A percentile compares a stretch with the other conserved stretches of the same genome.
Conservation (phyloP, 2,797 vertebrate species). For the Lepus townsendii region DNA sequence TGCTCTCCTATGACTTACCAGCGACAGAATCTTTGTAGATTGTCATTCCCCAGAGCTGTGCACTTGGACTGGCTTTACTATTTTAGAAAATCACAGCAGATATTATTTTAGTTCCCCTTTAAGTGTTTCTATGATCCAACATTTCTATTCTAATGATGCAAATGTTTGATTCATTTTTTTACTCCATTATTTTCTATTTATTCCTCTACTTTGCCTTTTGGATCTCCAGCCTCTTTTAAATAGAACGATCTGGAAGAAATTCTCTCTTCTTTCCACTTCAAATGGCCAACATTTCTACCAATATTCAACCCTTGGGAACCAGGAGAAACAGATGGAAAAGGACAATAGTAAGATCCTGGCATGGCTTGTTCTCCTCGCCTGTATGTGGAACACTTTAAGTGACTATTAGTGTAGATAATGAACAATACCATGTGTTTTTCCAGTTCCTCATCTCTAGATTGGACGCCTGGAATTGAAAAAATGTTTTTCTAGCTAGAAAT, state of each 20-base stretch:
- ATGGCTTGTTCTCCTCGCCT: neutral
- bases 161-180: neutral
- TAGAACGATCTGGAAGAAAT: neutral
- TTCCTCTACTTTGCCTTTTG: neutral
- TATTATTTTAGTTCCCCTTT: neutral
- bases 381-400: neutral
- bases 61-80: neutral
- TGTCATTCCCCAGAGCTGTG: neutral
- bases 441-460: slow-evolving; percentile 11
- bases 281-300: neutral
- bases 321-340: neutral
- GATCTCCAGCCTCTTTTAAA: neutral
- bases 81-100: neutral
- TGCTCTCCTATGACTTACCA: neutral
- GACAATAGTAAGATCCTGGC: rapidly evolving
- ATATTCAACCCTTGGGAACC: neutral
- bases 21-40: too few species aligned
- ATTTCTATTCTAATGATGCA: slow-evolving; percentile 1
- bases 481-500: slow-evolving; percentile 23
- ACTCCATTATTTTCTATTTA: neutral
- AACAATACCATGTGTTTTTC: neutral
- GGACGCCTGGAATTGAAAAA: neutral
- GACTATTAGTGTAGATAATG: neutral
- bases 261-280: neutral
- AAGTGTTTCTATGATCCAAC: neutral